Evolutionary conservation across 2,888 invertebrate genomes (phyloP), one percentile per base, ranked within the genome.

Genomic region (Alcis repandata): DNA sequence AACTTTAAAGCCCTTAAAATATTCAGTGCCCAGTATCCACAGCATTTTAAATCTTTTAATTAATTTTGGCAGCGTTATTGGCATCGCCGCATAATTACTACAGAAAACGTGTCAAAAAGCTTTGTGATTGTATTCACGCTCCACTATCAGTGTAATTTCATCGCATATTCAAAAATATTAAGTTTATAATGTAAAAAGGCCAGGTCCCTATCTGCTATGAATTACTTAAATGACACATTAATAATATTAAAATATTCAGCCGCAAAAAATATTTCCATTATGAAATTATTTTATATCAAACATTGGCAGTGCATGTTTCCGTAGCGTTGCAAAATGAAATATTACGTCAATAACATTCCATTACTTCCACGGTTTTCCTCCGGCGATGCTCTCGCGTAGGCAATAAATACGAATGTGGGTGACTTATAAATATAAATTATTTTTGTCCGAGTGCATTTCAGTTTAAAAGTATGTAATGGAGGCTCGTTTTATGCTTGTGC

Each of bases 131-230:
- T 36, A 33, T 40, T 48, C 46, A 33, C 38, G 22, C 8, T 10
- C 38, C 33, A 46, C n/a, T 86, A 88, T 87, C 88, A 73, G 69
- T 63, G 77, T 79, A 79, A 80, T 85, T 83, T 82, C 82, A 87
- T 86, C 87, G 79, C 79, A 79, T 85, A 79, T 72, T 76, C 74
- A 76, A 79, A 82, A 84, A 84, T 82, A 78, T 73, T 77, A 70
- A 78, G 77, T 79, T 80, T 74, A 79, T 78, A 80, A 78, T 75
- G 76, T 78, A 76, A 76, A 74, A 79, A 83, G 78, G 70, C 75
- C 69, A n/a, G 77, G 76, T 78, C 75, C 75, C 71, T 65, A 67
- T 67, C 68, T 61, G 68, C 69, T 71, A 75, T 76, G 62, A 75
- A 80, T 80, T 77, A 79, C 73, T 78, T 77, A 73, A 76, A 58